Percentiles rank a stretch among this genome's conserved stretches.
phyloP scores from a whole-genome alignment of 2,888 invertebrate species.

The Drosophila planitibia region DNA sequence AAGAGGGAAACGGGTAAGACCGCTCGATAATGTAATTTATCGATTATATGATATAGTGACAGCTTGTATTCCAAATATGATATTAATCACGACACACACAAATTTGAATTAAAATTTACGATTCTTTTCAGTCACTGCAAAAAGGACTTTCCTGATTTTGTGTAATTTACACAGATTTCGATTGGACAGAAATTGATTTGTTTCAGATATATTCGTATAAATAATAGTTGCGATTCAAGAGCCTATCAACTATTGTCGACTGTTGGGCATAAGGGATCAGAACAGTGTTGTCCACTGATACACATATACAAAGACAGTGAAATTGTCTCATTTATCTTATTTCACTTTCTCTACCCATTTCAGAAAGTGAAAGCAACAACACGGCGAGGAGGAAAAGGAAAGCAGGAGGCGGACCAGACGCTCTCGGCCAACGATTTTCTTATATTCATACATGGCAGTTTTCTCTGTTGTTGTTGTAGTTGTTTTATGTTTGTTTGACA shows the following conservation, averaged over 20 bases:
- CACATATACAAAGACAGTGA: constrained; percentile 31
- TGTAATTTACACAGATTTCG: neutral
- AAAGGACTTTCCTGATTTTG: neutral
- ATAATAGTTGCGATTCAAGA: neutral
- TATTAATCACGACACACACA: too few relatives aligned
- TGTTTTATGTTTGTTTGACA: neutral
- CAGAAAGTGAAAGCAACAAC: constrained; percentile 22
- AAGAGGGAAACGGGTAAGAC: neutral
- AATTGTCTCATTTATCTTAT: constrained; percentile 74
- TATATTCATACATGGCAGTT: constrained; percentile 14
- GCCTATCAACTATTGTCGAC: neutral
- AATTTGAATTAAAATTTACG: too few relatives aligned
- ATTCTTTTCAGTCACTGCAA: neutral
- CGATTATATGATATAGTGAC: too few relatives aligned
- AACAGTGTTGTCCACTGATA: constrained; percentile 32
- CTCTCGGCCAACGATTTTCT: constrained; percentile 32
- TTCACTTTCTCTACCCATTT: constrained; percentile 62
- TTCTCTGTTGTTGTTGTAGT: constrained; percentile 7
- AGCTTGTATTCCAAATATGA: too few relatives aligned
- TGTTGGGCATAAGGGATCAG: neutral
- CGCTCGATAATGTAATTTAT: neutral
- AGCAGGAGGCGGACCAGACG: neutral
- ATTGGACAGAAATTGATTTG: neutral
- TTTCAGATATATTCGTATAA: neutral
- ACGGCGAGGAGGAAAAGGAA: neutral